Conservation (phyloP, 2,113 vertebrate genomes). For the Rhea americana region DNA sequence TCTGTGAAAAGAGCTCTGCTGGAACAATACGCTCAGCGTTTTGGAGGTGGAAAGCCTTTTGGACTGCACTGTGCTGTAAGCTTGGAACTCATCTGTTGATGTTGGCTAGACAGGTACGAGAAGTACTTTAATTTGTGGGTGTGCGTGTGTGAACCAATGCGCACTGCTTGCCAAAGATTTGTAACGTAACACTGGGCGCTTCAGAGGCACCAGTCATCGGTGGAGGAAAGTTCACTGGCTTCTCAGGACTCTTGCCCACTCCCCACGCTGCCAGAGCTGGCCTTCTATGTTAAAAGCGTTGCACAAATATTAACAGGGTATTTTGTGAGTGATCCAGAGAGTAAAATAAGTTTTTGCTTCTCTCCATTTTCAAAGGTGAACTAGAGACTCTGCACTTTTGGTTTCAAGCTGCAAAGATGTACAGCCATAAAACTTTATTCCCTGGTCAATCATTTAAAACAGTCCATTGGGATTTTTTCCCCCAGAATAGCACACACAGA, state of each 20-base stretch:
- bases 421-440: background rate
- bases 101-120: background rate
- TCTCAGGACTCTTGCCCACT: background rate
- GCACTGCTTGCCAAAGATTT: rapidly evolving
- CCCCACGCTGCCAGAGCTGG: background rate
- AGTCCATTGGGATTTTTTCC: background rate
- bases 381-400: background rate
- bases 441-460: background rate
- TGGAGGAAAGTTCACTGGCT: rapidly evolving
- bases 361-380: background rate
- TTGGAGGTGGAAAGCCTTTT: background rate
- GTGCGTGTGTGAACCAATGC: background rate
- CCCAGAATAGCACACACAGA: background rate
- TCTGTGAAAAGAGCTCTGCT: background rate
- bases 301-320: background rate
- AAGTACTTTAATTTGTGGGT: background rate
- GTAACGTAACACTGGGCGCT: background rate
- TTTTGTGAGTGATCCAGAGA: background rate
- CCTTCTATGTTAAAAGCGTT: background rate
- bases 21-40: background rate
- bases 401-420: background rate
- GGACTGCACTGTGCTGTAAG: background rate
- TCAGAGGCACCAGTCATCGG: background rate
- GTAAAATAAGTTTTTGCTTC: background rate
- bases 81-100: background rate